Conservation (phyloP, 2,797 vertebrate species). For the Erethizon dorsatum region DNA sequence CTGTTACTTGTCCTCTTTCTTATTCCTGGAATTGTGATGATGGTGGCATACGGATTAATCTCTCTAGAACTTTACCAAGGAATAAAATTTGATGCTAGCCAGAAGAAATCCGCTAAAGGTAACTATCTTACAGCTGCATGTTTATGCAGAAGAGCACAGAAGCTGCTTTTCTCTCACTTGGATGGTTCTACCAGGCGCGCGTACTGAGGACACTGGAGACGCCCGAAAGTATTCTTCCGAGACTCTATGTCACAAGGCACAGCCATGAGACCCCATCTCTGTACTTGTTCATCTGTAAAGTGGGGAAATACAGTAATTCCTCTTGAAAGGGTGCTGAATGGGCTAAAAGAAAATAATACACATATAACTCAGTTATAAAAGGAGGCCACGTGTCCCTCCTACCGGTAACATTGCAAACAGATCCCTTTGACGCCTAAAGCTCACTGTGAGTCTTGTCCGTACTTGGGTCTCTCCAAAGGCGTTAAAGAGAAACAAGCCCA, state of each 20-base stretch:
- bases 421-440: neutral
- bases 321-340: neutral
- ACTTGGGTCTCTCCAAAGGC: neutral
- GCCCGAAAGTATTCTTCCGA: neutral
- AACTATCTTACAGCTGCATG: conserved; percentile 58
- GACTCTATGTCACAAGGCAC: neutral
- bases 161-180: neutral
- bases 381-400: neutral
- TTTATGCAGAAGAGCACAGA: conserved; percentile 8
- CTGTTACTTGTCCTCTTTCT: conserved; percentile 96
- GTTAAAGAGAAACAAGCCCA: neutral
- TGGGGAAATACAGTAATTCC: neutral
- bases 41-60: conserved; percentile 96
- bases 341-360: neutral
- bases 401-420: neutral
- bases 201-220: neutral
- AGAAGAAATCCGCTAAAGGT: conserved; percentile 94
- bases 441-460: neutral
- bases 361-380: neutral
- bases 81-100: conserved; percentile 94
- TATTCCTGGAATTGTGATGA: conserved; percentile 97
- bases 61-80: conserved; percentile 97
- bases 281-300: neutral
- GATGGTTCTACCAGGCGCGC: conserved; percentile 71
- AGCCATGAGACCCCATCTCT: neutral